Evolutionary conservation across 1,140 invertebrate species (phyloP), one percentile per base, ranked within the genome.

Genomic region (Chionoecetes opilio): DNA sequence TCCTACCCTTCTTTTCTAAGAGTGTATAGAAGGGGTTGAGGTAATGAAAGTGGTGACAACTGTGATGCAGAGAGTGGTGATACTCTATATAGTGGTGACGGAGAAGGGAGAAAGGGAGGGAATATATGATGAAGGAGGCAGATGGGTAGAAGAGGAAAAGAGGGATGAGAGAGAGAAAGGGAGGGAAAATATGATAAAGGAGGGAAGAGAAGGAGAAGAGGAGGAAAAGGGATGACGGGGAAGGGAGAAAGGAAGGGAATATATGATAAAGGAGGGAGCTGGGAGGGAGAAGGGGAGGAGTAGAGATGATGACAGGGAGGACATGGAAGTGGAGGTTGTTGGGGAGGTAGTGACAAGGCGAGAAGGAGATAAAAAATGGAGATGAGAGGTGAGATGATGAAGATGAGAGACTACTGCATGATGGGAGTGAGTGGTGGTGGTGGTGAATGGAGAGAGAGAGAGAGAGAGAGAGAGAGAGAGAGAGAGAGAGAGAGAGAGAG

Each of bases 401-500:
- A n/a, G 34, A 88, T 88, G 86, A 87, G 34, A 87, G 86, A 41
- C 38, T 17, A 3, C 63, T 26, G 21, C 11, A 17, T n/a, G 63
- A 8, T 37, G 38, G 86, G 35, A 32, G 86, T 37, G 86, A 88
- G 86, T n/a, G 35, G 38, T 37, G 34, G 86, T 9, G 21, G 21
- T 21, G 17, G 53, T 21, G 26, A 26, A n/a, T 17, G 26, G 63
- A 75, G 63, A n/a, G 63, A 75, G 63, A 75, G 63, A 75, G n/a
- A 41, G 34, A 41, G 38, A 41, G 86, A 35, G 34, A 34, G 38
- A 41, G 86, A 88, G 86, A 37, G 86, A 41, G 38, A 41, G 86
- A 37, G 34, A 75, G 63, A 75, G 63, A 75, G 63, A 75, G 63
- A 75, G 63, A 75, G 63, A 75, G 63, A 75, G 63, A 75, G 63